Percentiles rank a stretch among this genome's conserved stretches.
Evolutionary conservation across 2,888 invertebrate genomes (phyloP).

Genomic region (Ctenicera cuprea): DNA sequence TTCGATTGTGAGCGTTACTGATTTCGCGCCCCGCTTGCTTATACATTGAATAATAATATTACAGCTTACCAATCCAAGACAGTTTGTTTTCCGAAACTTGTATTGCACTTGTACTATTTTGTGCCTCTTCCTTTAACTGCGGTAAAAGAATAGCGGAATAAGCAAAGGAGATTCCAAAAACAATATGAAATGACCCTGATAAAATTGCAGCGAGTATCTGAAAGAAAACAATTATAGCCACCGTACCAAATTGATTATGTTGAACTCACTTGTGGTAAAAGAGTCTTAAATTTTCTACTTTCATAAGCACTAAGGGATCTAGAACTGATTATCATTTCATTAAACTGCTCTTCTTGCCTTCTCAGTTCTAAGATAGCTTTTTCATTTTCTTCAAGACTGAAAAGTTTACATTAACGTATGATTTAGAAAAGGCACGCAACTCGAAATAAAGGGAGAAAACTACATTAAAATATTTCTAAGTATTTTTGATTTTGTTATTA

Average conservation of each 20-base stretch:
- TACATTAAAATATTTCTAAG: too few species aligned
- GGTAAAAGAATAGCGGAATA: conserved; percentile 77
- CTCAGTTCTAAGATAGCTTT: conserved; percentile 67
- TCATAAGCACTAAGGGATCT: conserved; percentile 71
- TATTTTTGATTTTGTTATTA: too few species aligned
- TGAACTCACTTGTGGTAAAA: conserved; percentile 72
- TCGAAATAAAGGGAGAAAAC: too few species aligned
- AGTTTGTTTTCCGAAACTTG: conserved; percentile 69
- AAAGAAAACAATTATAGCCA: conserved; percentile 5
- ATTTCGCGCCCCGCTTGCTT: too few species aligned
- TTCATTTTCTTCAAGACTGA: conserved; percentile 67
- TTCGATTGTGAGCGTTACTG: too few species aligned
- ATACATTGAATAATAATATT: too few species aligned
- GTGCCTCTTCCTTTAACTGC: conserved; percentile 68
- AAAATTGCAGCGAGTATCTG: conserved; percentile 75
- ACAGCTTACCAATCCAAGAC: conserved; percentile 75
- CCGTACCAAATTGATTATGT: background rate
- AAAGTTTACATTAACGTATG: background rate
- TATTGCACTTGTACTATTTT: conserved; percentile 59
- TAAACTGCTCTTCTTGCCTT: conserved; percentile 68
- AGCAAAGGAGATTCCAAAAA: conserved; percentile 75
- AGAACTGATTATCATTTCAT: conserved; percentile 72
- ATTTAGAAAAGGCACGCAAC: too few species aligned
- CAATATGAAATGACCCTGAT: conserved; percentile 75
- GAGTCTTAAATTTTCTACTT: conserved; percentile 68